A percentile compares a stretch with the other conserved stretches of the same genome.
phyloP scores from a whole-genome alignment of 2,113 vertebrate species.

The Hippocampus comes region DNA sequence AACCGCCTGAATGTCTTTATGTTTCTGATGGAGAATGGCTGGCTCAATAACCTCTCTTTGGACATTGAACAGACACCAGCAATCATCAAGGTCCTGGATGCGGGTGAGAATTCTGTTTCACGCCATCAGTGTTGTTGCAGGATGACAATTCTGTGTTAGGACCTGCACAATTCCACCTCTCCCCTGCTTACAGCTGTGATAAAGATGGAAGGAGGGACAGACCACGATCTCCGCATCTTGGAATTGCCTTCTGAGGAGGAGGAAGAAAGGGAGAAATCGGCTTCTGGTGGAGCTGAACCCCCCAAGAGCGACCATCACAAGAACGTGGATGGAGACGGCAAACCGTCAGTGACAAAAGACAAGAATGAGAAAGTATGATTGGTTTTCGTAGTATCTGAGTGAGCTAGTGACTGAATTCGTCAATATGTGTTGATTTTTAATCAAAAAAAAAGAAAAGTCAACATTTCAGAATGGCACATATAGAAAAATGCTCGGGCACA shows the following conservation, averaged over 20 bases:
- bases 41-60: constrained; percentile 82
- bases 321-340: constrained; percentile 42
- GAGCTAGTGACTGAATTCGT: no score
- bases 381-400: not conserved
- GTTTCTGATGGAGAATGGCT: constrained; percentile 82
- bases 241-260: constrained; percentile 81
- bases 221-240: constrained; percentile 85
- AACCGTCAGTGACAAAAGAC: constrained; percentile 59
- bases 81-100: constrained; percentile 87
- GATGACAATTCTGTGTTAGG: not conserved
- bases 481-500: no score
- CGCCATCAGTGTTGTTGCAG: not conserved
- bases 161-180: not conserved
- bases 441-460: no score
- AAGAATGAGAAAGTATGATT: constrained; percentile 57
- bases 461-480: no score
- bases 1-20: constrained; percentile 82
- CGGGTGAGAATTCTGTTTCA: constrained; percentile 60
- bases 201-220: constrained; percentile 91
- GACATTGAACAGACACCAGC: constrained; percentile 83
- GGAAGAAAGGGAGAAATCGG: constrained; percentile 61
- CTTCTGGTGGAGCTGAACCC: constrained; percentile 39
- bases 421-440: no score
- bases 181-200: constrained; percentile 78
- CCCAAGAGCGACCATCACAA: constrained; percentile 64